A percentile compares a stretch with the other conserved stretches of the same genome.
Evolutionary conservation across 2,888 invertebrate species (phyloP).

Genomic region (Ischnus inquisitorius): DNA sequence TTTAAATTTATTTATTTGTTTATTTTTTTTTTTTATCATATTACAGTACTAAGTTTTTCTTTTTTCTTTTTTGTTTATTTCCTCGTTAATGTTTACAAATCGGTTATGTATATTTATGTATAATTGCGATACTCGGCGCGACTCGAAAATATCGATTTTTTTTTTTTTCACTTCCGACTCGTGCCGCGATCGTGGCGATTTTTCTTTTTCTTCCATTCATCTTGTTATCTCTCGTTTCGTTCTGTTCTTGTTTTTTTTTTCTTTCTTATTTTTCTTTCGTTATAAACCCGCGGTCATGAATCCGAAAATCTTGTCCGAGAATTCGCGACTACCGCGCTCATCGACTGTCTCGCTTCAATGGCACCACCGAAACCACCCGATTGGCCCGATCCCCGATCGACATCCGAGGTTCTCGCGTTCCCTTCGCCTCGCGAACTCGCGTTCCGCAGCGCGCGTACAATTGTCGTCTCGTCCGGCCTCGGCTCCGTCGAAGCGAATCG

Average conservation of each 20-base stretch:
- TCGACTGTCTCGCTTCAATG: conserved; percentile 38
- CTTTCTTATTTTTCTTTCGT: conserved; percentile 41
- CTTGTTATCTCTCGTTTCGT: conserved; percentile 11
- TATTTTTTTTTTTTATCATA: conserved; percentile 45
- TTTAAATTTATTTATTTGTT: conserved; percentile 34
- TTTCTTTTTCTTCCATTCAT: conserved; percentile 32
- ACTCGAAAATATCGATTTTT: conserved; percentile 61
- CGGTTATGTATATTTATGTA: conserved; percentile 70
- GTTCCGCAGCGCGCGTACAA: conserved; percentile 63
- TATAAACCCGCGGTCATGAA: conserved; percentile 56
- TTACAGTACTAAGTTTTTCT: conserved; percentile 65
- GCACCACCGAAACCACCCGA: conserved; percentile 54
- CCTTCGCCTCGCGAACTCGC: conserved; percentile 33
- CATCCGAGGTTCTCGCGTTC: conserved; percentile 33
- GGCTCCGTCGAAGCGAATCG: conserved; percentile 2
- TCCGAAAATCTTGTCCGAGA: conserved; percentile 47
- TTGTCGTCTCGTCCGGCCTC: conserved; percentile 1
- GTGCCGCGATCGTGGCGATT: conserved; percentile 65
- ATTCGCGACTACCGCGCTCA: conserved; percentile 16
- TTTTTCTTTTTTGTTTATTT: conserved; percentile 61
- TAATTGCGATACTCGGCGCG: conserved; percentile 68
- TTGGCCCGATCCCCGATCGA: conserved; percentile 54
- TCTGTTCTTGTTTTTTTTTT: conserved; percentile 39
- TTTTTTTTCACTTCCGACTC: conserved; percentile 66
- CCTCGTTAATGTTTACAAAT: conserved; percentile 71